A percentile compares a stretch with the other conserved stretches of the same genome.
Conservation (phyloP, 2,797 vertebrate genomes). For the Rhabdomys pumilio region DNA sequence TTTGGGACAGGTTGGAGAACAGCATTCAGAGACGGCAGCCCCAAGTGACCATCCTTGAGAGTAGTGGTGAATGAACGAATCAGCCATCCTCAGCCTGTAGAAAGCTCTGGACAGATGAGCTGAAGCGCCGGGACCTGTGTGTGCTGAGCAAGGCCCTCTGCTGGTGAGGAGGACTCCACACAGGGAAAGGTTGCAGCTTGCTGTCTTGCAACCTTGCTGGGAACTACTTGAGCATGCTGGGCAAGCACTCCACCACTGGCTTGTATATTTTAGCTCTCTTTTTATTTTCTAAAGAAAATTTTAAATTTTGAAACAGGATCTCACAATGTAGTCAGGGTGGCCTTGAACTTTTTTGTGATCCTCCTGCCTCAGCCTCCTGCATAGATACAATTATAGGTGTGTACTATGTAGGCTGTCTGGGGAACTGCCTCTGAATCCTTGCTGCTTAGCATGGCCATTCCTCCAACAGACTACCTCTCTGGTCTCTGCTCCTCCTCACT, state of each 20-base stretch:
- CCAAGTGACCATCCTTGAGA: neutral
- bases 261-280: neutral
- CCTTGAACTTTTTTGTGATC: neutral
- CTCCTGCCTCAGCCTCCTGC: neutral
- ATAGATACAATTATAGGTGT: neutral
- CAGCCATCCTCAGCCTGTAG: neutral
- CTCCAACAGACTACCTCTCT: neutral
- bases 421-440: neutral
- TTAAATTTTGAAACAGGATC: neutral
- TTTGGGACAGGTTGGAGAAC: neutral
- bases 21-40: neutral
- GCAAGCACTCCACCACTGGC: neutral
- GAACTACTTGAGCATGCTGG: neutral
- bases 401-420: neutral
- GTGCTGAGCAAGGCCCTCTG: slow-evolving; percentile 62
- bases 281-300: neutral
- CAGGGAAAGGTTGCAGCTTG: neutral
- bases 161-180: slow-evolving; percentile 64
- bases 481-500: slow-evolving; percentile 8
- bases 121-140: neutral
- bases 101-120: neutral
- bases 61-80: slow-evolving; percentile 30
- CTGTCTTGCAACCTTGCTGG: neutral
- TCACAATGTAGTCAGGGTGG: neutral
- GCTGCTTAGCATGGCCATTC: neutral